Evolutionary conservation across 2,113 vertebrate genomes (phyloP).

Genomic region (Pelobates fuscus): DNA sequence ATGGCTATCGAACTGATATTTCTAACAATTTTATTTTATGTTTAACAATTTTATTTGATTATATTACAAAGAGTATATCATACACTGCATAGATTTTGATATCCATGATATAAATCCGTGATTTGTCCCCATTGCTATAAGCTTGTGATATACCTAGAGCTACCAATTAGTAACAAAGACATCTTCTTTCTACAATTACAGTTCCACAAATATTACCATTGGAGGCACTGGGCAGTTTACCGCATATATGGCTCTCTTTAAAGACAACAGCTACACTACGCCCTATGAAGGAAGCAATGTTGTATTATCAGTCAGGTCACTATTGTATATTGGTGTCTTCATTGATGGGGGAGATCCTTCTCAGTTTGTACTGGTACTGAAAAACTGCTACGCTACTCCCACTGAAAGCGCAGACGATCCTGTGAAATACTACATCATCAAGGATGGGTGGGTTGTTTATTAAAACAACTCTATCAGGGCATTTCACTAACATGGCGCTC

Average conservation of each 20-base stretch:
- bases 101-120: too few species aligned
- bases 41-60: too few species aligned
- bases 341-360: constrained; percentile 53
- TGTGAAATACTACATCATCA: constrained; percentile 61
- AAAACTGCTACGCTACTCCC: constrained; percentile 60
- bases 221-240: constrained; percentile 56
- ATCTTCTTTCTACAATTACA: constrained; percentile 19
- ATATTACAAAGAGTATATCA: too few species aligned
- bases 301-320: constrained; percentile 47
- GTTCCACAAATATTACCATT: constrained; percentile 55
- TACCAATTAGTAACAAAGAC: too few species aligned
- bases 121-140: too few species aligned
- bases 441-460: constrained; percentile 54
- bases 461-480: background rate
- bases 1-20: too few species aligned
- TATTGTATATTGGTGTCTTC: constrained; percentile 57
- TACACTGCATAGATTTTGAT: too few species aligned
- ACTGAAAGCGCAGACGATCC: constrained; percentile 49
- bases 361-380: constrained; percentile 57
- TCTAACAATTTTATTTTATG: too few species aligned
- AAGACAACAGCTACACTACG: constrained; percentile 50
- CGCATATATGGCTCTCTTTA: constrained; percentile 57
- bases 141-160: too few species aligned
- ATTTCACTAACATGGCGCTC: background rate
- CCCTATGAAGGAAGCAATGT: constrained; percentile 54